These are phyloP conservation scores for Tyria jacobaeae DNA, from an alignment of 2,888 invertebrate genomes.

Conservation along the genomic window DNA sequence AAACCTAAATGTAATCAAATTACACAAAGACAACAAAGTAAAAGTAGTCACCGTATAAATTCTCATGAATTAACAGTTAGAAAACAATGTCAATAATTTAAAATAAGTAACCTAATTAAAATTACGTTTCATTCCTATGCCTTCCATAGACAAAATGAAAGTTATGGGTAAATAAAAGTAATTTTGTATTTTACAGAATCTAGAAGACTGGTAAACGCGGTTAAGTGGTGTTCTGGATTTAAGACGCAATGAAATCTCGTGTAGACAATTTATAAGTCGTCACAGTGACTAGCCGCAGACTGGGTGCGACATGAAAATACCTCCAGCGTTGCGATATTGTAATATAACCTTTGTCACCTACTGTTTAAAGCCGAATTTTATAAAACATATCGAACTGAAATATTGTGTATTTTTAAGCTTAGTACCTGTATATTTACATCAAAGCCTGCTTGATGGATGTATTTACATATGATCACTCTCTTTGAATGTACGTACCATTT, in stretches of 20 bases:
- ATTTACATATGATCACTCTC: not conserved
- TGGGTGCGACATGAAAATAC: conserved; percentile 39
- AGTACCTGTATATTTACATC: not conserved
- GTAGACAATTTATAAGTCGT: conserved; percentile 67
- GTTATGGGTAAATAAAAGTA: conserved; percentile 23
- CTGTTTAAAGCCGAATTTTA: conserved; percentile 4
- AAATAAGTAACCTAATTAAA: conserved; percentile 28
- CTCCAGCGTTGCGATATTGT: conserved; percentile 52
- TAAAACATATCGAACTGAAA: too few species aligned
- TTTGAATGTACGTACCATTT: not conserved
- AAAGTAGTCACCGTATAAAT: conserved; percentile 10
- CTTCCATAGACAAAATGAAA: conserved; percentile 21
- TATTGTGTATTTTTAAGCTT: too few species aligned
- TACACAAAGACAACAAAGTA: conserved; percentile 1
- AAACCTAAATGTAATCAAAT: not conserved
- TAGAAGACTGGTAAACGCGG: conserved; percentile 48
- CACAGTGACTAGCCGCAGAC: conserved; percentile 57
- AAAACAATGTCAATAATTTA: conserved; percentile 22
- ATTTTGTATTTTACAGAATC: conserved; percentile 51
- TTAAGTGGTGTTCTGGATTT: conserved; percentile 52
- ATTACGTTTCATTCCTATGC: conserved; percentile 17
- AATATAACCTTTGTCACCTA: conserved; percentile 49
- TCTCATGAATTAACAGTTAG: conserved; percentile 33
- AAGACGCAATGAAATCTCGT: conserved; percentile 67
- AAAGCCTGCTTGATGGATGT: not conserved